These are phyloP conservation scores for Lochmaea crataegi DNA, from an alignment of 2,888 invertebrate species.

Conservation along the genomic window DNA sequence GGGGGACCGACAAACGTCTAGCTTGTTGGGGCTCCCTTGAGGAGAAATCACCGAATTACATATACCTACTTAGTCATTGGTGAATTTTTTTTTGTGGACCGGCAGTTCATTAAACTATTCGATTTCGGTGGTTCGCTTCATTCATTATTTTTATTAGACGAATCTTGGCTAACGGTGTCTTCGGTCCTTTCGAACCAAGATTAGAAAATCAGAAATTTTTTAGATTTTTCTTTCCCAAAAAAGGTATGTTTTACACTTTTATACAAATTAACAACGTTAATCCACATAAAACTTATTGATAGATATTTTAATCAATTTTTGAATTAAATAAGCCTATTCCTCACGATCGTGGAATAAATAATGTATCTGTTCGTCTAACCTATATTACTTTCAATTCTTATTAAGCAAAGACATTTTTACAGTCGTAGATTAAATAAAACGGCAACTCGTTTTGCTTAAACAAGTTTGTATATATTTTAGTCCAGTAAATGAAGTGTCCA, in stretches of 20 bases:
- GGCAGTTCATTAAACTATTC: slow-evolving; percentile 56
- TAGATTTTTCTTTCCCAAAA: no score
- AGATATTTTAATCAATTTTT: not conserved
- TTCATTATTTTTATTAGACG: slow-evolving; percentile 47
- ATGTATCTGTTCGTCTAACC: not conserved
- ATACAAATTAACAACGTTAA: no score
- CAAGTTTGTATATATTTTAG: no score
- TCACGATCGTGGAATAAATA: not conserved
- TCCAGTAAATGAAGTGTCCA: no score
- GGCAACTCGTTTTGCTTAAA: not conserved
- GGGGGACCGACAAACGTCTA: slow-evolving; percentile 51
- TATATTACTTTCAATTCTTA: no score
- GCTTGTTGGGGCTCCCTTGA: slow-evolving; percentile 57
- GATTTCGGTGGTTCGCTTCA: slow-evolving; percentile 51
- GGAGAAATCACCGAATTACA: slow-evolving; percentile 58
- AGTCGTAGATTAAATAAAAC: not conserved
- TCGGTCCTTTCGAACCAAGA: no score
- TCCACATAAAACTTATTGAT: no score
- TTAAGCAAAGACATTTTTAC: not conserved
- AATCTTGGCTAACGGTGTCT: slow-evolving; percentile 44
- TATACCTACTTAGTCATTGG: slow-evolving; percentile 56
- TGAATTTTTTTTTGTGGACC: slow-evolving; percentile 59
- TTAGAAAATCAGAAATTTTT: no score
- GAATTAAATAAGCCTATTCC: not conserved
- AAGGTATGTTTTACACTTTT: no score